Evolutionary conservation across 2,113 vertebrate species (phyloP).

Genomic region (Hemibagrus wyckioides): DNA sequence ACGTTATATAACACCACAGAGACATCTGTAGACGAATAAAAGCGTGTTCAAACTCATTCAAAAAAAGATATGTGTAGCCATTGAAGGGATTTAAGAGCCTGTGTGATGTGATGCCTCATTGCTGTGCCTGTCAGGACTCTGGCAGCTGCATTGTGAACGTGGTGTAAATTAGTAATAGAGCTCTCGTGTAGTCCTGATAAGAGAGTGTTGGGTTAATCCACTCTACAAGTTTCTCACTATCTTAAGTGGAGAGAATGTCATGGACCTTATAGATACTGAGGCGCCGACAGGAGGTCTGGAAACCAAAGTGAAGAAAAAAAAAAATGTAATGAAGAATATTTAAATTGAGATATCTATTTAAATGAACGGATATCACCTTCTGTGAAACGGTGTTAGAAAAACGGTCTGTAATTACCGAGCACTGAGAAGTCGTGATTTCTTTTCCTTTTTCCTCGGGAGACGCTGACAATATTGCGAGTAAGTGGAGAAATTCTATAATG

Average conservation of each 20-base stretch:
- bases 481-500: not conserved
- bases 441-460: not conserved
- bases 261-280: not conserved
- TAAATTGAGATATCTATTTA: not conserved
- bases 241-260: slow-evolving; percentile 12
- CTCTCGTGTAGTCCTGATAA: not conserved
- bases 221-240: slow-evolving; percentile 21
- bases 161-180: slow-evolving; percentile 15
- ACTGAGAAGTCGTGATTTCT: not conserved
- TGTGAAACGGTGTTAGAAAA: not conserved
- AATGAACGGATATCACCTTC: not conserved
- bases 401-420: not conserved
- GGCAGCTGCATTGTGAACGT: slow-evolving; percentile 23
- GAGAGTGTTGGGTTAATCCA: not conserved
- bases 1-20: not conserved
- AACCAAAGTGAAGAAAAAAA: not conserved
- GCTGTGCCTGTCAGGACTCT: slow-evolving; percentile 5
- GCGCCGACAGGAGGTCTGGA: not conserved
- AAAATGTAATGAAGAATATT: not conserved
- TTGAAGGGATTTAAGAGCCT: slow-evolving; percentile 1
- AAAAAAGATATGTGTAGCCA: slow-evolving; percentile 13
- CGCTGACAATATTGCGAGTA: not conserved
- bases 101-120: slow-evolving; percentile 23
- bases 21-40: slow-evolving; percentile 3
- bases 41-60: slow-evolving; percentile 9